A percentile compares a stretch with the other conserved stretches of the same genome.
These are phyloP conservation scores for Hemibagrus guttatus DNA, from an alignment of 2,797 vertebrate species.

Conservation along the genomic window DNA sequence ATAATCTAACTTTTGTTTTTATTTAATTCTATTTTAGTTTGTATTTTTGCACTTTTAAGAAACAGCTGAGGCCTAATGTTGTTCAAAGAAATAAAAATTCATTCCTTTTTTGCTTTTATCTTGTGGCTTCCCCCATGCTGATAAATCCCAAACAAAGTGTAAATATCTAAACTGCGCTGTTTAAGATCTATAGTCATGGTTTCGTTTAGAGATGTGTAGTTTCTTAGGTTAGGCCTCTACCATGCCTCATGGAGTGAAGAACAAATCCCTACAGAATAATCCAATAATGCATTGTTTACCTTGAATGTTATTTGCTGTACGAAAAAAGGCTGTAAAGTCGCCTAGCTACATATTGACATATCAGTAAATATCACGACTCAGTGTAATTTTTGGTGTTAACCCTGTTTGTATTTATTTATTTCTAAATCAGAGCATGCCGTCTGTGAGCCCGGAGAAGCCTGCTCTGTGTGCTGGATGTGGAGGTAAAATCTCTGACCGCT, in stretches of 20 bases:
- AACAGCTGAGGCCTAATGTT: background rate
- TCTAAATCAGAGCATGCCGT: conserved; percentile 85
- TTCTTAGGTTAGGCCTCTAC: background rate
- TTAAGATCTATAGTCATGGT: background rate
- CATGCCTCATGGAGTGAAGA: background rate
- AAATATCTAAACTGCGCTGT: background rate
- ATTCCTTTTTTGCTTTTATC: background rate
- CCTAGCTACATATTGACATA: no score
- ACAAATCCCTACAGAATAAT: background rate
- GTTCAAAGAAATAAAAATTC: background rate
- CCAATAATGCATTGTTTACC: background rate
- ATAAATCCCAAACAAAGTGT: background rate
- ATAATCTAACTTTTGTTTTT: background rate
- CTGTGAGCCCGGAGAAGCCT: conserved; percentile 95
- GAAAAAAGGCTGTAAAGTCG: background rate
- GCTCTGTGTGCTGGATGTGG: conserved; percentile 97
- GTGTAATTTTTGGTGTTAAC: background rate
- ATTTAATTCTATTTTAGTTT: background rate
- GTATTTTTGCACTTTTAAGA: background rate
- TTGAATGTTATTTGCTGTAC: background rate
- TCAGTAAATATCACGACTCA: background rate
- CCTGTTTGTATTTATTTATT: background rate
- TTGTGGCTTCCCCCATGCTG: no score
- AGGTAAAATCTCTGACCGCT: conserved; percentile 97
- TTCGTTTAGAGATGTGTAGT: background rate